Base-by-base conservation (phyloP, 1,140 invertebrate genomes). In the Pomacea maculata region DNA sequence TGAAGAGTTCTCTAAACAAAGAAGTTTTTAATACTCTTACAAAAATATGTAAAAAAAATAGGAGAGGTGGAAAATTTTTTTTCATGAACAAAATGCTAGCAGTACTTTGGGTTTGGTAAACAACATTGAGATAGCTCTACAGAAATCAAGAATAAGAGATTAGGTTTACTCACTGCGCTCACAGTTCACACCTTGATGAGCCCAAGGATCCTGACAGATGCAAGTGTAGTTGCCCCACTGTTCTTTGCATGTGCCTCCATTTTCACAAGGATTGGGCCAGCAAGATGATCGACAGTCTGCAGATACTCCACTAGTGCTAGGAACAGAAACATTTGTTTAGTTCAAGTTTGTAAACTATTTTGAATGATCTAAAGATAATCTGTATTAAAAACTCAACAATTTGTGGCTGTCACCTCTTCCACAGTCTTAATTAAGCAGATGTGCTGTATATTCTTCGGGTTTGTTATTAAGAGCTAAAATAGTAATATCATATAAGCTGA, bases 271-370 rank as follows among this genome's bases (percentile, higher is more conserved):
- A 89, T 97, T 97, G 0, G 96, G 96, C 84, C 96, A 96, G 92
- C 97, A 98, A 0, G 96, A 97, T 9, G 97, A 96, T 88, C 96
- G 96, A 88, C 97, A 98, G 88, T 97, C 96, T 90, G 95, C 96
- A 65, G 96, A 96, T 79, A 98, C 87, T 25, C 87, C 87, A 65
- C 82, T 78, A 21, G 80, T 86, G 57, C 85, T 87, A 80, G 7
- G 84, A 45, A 45, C 75, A 75, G 1, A 83, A 57, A 67, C 52
- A 34, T 65, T 9, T 34, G 52, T 45, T 52, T 52, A 34, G 9
- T 25, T 9, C 12, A 55, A 54, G 12, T 52, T n/a, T 4, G 72
- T 70, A 70, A 0, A 45, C 6, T 70, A 29, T 70, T 29, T 29
- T 15, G 12, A 70, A 45, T 21, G 21, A 21, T 29, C 7, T 45